These are phyloP conservation scores for Bembecia ichneumoniformis DNA, from an alignment of 2,888 invertebrate genomes.

Conservation along the genomic window DNA sequence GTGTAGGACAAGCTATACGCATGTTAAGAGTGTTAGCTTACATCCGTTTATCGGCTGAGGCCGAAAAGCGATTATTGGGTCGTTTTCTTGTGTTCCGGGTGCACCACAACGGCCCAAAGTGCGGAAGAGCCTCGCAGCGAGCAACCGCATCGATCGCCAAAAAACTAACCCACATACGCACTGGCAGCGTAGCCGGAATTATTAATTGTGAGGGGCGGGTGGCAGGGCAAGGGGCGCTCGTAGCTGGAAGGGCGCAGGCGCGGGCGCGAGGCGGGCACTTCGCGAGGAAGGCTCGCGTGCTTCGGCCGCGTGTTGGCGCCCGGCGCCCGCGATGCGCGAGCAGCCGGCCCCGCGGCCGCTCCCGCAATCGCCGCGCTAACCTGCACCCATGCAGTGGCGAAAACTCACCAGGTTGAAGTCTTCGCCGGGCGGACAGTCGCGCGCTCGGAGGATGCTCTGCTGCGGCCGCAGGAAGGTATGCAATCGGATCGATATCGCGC, in stretches of 20 bases:
- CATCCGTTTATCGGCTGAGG: constrained; percentile 31
- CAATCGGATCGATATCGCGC: constrained; percentile 66
- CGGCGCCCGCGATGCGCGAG: constrained; percentile 61
- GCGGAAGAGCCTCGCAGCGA: constrained; percentile 58
- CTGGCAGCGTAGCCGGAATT: constrained; percentile 71
- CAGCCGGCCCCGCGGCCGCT: constrained; percentile 62
- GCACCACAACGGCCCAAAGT: constrained; percentile 42
- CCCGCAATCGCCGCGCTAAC: constrained; percentile 74
- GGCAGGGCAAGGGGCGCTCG: constrained; percentile 22
- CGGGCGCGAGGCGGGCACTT: constrained; percentile 43
- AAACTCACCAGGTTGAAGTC: constrained; percentile 85
- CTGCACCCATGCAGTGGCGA: constrained; percentile 87
- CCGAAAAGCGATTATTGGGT: constrained; percentile 52
- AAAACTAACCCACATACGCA: constrained; percentile 73
- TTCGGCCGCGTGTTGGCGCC: constrained; percentile 55
- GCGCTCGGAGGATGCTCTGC: constrained; percentile 93
- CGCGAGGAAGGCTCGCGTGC: constrained; percentile 66
- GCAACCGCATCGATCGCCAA: constrained; percentile 71
- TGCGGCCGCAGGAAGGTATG: constrained; percentile 95
- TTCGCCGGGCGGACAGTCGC: constrained; percentile 76
- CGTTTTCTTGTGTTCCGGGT: constrained; percentile 45
- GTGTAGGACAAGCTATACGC: not conserved
- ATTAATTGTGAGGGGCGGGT: constrained; percentile 51
- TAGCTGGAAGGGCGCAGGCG: constrained; percentile 39
- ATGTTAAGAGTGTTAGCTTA: not conserved